These are phyloP conservation scores for Champsocephalus esox DNA, from an alignment of 2,797 vertebrate genomes.

Conservation along the genomic window DNA sequence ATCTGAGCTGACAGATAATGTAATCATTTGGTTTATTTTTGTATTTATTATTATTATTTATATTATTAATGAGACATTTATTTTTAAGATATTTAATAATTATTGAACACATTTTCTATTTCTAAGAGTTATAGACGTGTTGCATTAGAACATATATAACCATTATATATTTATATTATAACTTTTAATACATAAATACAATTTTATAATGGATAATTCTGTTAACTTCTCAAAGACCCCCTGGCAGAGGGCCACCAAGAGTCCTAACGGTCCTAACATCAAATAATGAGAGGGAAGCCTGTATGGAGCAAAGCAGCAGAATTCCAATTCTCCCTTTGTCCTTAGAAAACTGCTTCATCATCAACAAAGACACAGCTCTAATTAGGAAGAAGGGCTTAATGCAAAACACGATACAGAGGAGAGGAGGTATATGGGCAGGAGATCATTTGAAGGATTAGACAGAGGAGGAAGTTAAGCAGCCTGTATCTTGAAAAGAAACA, in stretches of 20 bases:
- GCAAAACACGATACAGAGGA: slow-evolving; percentile 20
- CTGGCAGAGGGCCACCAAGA: not conserved
- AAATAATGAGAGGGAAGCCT: slow-evolving; percentile 28
- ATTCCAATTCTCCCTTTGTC: slow-evolving; percentile 34
- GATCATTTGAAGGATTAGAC: slow-evolving; percentile 25
- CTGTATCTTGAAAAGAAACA: not conserved
- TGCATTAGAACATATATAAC: too few species aligned
- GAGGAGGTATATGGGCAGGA: slow-evolving; percentile 11
- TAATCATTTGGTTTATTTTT: too few species aligned
- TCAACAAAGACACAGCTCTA: slow-evolving; percentile 38
- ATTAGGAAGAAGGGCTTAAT: slow-evolving; percentile 33
- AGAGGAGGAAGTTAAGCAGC: slow-evolving; percentile 18
- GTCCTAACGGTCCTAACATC: slow-evolving; percentile 12
- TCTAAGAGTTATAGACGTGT: too few species aligned
- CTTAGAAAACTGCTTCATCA: slow-evolving; percentile 43
- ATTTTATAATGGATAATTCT: too few species aligned
- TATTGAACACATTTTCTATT: too few species aligned
- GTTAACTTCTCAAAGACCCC: too few species aligned
- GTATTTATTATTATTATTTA: too few species aligned
- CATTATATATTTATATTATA: too few species aligned
- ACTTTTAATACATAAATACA: too few species aligned
- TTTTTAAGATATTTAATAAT: too few species aligned
- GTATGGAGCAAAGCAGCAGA: slow-evolving; percentile 17
- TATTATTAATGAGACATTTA: too few species aligned
- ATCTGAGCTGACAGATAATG: too few species aligned